Evolutionary conservation across 2,113 vertebrate species (phyloP).

Genomic region (Catharus fuscescens): DNA sequence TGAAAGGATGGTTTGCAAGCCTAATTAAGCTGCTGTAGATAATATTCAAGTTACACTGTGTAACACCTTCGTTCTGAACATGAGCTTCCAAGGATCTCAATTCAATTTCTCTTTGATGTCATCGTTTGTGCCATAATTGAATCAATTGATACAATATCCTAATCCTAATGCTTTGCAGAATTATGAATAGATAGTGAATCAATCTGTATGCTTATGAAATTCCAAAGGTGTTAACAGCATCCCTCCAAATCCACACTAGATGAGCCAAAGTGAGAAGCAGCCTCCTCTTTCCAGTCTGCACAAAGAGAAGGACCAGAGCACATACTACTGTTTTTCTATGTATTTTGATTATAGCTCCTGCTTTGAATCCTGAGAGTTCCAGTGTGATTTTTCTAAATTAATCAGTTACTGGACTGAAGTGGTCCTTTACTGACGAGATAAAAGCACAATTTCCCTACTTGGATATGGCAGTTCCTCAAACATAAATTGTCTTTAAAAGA

Average conservation of each 20-base stretch:
- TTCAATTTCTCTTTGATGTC: background rate
- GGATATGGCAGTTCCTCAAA: background rate
- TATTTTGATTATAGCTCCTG: background rate
- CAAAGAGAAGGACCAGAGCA: background rate
- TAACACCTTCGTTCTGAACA: background rate
- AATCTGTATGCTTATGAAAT: background rate
- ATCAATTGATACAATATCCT: background rate
- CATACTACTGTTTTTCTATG: fast-evolving
- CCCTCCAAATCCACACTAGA: background rate
- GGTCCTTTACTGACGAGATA: background rate
- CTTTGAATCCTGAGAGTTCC: background rate
- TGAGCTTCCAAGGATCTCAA: background rate
- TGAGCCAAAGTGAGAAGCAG: background rate
- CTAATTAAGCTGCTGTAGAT: background rate
- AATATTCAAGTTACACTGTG: background rate
- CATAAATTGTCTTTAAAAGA: background rate
- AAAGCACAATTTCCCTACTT: background rate
- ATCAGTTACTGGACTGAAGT: background rate
- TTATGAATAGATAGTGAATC: background rate
- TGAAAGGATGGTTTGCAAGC: background rate
- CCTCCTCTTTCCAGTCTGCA: background rate
- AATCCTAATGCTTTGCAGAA: background rate
- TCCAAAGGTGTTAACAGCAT: background rate
- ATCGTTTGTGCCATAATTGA: background rate
- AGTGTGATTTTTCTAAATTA: background rate